Base-by-base conservation (phyloP, 2,113 vertebrate genomes). In the Phalacrocorax pelagicus region DNA sequence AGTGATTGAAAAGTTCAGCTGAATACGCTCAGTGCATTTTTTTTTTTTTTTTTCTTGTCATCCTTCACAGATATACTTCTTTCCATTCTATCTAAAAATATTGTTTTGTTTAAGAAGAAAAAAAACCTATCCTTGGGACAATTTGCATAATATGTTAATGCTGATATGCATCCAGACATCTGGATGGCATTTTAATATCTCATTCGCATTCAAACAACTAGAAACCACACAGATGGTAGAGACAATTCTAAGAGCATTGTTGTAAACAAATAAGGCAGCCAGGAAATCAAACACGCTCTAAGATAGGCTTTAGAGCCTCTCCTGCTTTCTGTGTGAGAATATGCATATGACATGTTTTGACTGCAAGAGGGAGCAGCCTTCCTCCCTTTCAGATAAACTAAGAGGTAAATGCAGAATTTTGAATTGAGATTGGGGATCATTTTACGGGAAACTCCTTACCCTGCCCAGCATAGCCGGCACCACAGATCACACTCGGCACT, bases 181-280 rank as follows among this genome's bases (percentile, higher is more conserved):
- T 98, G 98, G 98, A 98, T 98, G 98, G 98, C 98, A 98, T 98
- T 98, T 98, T 98, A 98, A 98, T 98, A 98, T 97, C 98, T 98
- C 98, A 98, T 98, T 98, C 97, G 97, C 98, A 98, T 98, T 98
- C 98, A 97, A 75, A 97, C 96, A 97, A 97, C 95, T 96, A 96
- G 97, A 97, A 98, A 96, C 97, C 96, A 97, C 98, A 97, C 98
- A 98, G 98, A 98, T 98, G 98, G 98, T 63, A 74, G 94, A 97
- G 97, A 96, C 97, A 96, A 97, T 98, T 98, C 98, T 97, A 97
- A 98, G 96, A 98, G 97, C 98, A 98, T 98, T 98, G 97, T 98
- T 98, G 98, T 98, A 98, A 98, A 98, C 98, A 98, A 98, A 98
- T 97, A 98, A 97, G 97, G 98, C 95, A 98, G 97, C 97, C 98